These are phyloP conservation scores for Phoxinus dragarum DNA, from an alignment of 2,797 vertebrate species.

Conservation along the genomic window DNA sequence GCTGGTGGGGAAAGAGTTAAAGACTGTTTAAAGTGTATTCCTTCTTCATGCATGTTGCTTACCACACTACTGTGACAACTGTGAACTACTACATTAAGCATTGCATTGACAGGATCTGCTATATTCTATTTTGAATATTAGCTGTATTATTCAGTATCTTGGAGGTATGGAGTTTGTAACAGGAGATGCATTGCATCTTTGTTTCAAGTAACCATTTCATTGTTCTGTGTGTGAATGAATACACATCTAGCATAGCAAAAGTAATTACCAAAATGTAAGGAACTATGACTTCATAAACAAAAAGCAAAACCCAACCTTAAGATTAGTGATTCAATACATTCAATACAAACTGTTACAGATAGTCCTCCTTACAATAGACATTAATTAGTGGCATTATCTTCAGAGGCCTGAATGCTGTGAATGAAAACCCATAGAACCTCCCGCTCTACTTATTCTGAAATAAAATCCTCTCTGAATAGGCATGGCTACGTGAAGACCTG, in stretches of 20 bases:
- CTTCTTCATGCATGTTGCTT: not conserved
- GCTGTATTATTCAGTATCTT: not conserved
- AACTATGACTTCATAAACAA: conserved; percentile 1
- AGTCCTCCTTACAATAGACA: not conserved
- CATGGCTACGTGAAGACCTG: conserved; percentile 43
- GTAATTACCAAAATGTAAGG: not conserved
- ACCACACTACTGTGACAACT: not conserved
- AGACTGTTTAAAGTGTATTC: not conserved
- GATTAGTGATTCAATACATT: not conserved
- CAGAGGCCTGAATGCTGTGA: not conserved
- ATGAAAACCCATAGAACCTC: not conserved
- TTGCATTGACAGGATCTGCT: not conserved
- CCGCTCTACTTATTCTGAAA: conserved; percentile 20
- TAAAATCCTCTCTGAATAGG: conserved; percentile 37
- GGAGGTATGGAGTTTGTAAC: not conserved
- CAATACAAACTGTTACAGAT: not conserved
- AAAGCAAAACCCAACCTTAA: conserved; percentile 2
- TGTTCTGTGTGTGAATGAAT: not conserved
- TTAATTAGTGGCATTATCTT: conserved; percentile 13
- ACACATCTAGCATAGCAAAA: not conserved
- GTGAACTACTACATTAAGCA: not conserved
- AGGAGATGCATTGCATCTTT: not conserved
- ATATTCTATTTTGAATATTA: not conserved
- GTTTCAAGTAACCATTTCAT: not conserved
- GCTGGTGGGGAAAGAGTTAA: no score